These are phyloP conservation scores for Drosophila meridionalis DNA, from an alignment of 2,888 invertebrate genomes.

Conservation along the genomic window DNA sequence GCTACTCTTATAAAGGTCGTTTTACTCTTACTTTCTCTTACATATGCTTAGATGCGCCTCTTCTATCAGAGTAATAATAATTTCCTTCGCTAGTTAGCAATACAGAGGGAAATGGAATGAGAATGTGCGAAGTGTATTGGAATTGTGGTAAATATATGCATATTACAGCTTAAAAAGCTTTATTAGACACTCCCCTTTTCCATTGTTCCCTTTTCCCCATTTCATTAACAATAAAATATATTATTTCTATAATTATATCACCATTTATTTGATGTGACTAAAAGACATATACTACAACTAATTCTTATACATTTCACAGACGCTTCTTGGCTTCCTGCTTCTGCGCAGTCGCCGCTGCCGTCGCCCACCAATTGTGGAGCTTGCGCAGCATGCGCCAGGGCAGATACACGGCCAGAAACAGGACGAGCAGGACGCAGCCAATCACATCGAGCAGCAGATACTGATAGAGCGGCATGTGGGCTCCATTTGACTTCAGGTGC, in stretches of 20 bases:
- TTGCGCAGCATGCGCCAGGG: constrained; percentile 67
- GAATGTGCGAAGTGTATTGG: no score
- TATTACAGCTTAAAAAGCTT: no score
- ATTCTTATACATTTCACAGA: constrained; percentile 28
- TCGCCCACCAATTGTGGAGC: constrained; percentile 54
- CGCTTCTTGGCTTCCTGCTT: constrained; percentile 51
- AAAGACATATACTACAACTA: not conserved
- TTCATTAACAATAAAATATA: no score
- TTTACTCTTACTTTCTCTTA: not conserved
- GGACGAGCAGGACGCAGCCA: constrained; percentile 81
- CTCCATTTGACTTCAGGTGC: constrained; percentile 84
- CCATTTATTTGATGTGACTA: constrained; percentile 27
- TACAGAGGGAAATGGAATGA: no score
- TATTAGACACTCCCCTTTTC: no score
- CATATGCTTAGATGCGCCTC: not conserved
- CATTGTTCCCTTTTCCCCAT: no score
- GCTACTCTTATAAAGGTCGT: not conserved
- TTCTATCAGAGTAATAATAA: not conserved
- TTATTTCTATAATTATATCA: constrained; percentile 54
- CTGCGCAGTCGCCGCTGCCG: constrained; percentile 18
- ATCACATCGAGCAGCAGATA: constrained; percentile 86
- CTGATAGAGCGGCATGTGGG: constrained; percentile 84
- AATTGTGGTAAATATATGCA: no score
- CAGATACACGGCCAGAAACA: constrained; percentile 65
- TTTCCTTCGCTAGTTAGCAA: not conserved